Evolutionary conservation across 2,113 vertebrate species (phyloP).

Genomic region (Platichthys flesus): DNA sequence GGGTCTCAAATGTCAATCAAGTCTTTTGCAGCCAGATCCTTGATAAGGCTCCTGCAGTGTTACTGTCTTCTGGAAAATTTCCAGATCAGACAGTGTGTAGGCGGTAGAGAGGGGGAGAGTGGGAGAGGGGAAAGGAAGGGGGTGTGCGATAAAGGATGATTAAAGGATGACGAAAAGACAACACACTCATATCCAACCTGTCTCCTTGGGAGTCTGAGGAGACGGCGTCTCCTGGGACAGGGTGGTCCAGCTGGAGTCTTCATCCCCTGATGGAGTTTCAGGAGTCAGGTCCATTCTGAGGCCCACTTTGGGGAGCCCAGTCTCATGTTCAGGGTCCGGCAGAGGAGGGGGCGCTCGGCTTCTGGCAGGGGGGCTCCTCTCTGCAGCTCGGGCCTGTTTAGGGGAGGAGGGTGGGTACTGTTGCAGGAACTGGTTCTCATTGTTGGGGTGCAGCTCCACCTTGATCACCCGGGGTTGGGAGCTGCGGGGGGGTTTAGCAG

Average conservation of each 20-base stretch:
- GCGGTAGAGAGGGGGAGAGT: constrained; percentile 19
- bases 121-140: constrained; percentile 15
- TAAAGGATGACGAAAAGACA: constrained; percentile 31
- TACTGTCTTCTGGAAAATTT: constrained; percentile 50
- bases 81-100: constrained; percentile 47
- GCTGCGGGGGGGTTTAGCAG: constrained; percentile 71
- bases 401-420: constrained; percentile 75
- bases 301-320: constrained; percentile 88
- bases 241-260: constrained; percentile 98
- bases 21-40: too few species aligned
- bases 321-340: constrained; percentile 87
- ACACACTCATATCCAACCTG: constrained; percentile 81
- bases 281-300: constrained; percentile 90
- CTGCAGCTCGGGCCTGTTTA: constrained; percentile 84
- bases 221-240: constrained; percentile 95
- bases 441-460: constrained; percentile 77
- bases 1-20: too few species aligned
- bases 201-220: constrained; percentile 87
- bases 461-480: constrained; percentile 72
- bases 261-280: constrained; percentile 90
- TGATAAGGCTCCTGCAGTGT: constrained; percentile 40
- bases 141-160: constrained; percentile 11
- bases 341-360: constrained; percentile 61
- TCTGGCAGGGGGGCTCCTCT: constrained; percentile 81
- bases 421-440: constrained; percentile 79